Base-by-base conservation (phyloP, 2,113 vertebrate species). In the Protobothrops mucrosquamatus region DNA sequence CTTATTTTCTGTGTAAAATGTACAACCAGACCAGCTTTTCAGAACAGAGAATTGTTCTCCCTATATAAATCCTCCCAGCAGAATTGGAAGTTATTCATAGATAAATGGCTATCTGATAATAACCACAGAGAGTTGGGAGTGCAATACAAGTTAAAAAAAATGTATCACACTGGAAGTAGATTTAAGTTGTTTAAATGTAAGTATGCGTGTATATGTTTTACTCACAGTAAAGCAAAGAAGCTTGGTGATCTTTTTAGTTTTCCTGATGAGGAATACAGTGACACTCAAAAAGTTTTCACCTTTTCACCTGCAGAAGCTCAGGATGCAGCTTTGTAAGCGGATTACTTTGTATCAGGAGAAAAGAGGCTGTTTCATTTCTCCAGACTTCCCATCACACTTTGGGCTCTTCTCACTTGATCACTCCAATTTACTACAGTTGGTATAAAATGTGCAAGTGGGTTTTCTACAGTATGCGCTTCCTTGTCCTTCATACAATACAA, bases 401-500 rank as follows among this genome's bases (percentile, higher is more conserved):
- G 64, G 56, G 10, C 7, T 29, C 7, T 56, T 61, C 52, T 89
- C 26, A 86, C 46, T 91, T 3, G 15, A 0, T 20, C 74, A 22
- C 0, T 0, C 85, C 0, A 59, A 59, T 15, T 54, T 64, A 5
- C 48, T 57, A 87, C 2, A n/a, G 26, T 2, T n/a, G 46, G 90
- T 26, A 46, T 39, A 92, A 48, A 57, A n/a, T 57, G 51, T 54
- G 11, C 3, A 55, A 86, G 64, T 24, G 20, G 74, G 18, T 93
- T 4, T 29, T 91, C 22, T 10, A 69, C 29, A 29, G 10, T 61
- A 88, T 46, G 24, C 20, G 14, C 86, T 86, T 15, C 3, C 69
- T 90, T 85, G n/a, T 34, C 0, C 0, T 18, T 12, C 5, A 14
- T 39, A 52, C 59, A 86, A 14, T 0, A 0, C 56, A 93, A 55